Evolutionary conservation across 1,140 invertebrate genomes (phyloP), one percentile per base, ranked within the genome.

Genomic region (Bacillus rossius): DNA sequence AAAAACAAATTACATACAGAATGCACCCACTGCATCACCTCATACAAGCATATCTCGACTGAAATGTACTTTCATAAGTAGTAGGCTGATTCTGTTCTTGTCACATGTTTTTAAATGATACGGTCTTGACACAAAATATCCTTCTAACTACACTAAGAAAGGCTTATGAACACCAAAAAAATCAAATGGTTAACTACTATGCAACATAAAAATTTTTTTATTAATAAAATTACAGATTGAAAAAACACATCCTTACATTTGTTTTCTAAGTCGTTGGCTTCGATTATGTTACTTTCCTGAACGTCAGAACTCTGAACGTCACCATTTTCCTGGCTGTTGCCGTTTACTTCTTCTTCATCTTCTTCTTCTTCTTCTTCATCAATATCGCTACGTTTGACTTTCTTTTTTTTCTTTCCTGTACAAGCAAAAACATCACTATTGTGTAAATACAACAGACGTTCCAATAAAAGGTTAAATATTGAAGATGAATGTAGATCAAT

Each of bases 201-300:
- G n/a, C n/a, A n/a, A n/a, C n/a, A n/a, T n/a, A n/a, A n/a, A n/a
- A n/a, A n/a, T n/a, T n/a, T n/a, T n/a, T n/a, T n/a, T n/a, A n/a
- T n/a, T n/a, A n/a, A n/a, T n/a, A n/a, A n/a, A n/a, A n/a, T n/a
- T n/a, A n/a, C n/a, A 37, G 29, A 17, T 29, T 38, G 34, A 17
- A n/a, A 54, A 7, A 7, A 1, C 61, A 50, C 73, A 62, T 53
- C 67, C 61, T 61, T 65, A 62, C 17, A 65, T 55, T 58, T 71
- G 59, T 55, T 62, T 53, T 17, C 23, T 16, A 38, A 34, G 29
- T 41, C 51, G 20, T 7, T 13, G 2, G 37, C 51, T 10, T 53
- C 50, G 16, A 19, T 19, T n/a, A 3, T n/a, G 37, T 5, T 22
- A 1, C 4, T 2, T 20, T 59, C 67, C 59, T 60, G 65, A 62